Percentiles rank a stretch among this genome's conserved stretches.
phyloP scores from a whole-genome alignment of 1,140 invertebrate genomes.

The Ceratoteleas bidentatus region DNA sequence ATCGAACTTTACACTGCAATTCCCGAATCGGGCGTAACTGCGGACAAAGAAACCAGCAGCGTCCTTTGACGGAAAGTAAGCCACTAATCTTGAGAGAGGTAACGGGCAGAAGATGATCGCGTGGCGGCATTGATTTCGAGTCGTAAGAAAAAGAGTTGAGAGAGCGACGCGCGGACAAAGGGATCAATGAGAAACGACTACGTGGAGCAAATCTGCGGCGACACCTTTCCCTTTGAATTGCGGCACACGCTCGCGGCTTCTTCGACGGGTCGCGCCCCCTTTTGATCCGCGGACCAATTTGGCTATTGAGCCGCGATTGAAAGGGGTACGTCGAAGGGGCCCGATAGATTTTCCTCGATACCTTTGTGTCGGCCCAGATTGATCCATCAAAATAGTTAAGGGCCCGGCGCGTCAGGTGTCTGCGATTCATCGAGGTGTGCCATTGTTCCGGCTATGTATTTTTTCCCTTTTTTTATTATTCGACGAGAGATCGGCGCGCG shows the following conservation, averaged over 20 bases:
- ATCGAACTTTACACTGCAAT: no score
- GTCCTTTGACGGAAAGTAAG: slow-evolving; percentile 14
- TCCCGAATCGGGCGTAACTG: no score
- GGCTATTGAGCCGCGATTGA: slow-evolving; percentile 77
- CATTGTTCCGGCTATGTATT: slow-evolving; percentile 53
- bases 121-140: slow-evolving; percentile 66
- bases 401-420: slow-evolving; percentile 59
- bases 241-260: slow-evolving; percentile 66
- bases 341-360: slow-evolving; percentile 72
- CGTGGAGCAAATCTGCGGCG: slow-evolving; percentile 75
- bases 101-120: slow-evolving; percentile 55
- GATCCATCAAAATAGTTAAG: slow-evolving; percentile 79
- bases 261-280: slow-evolving; percentile 42
- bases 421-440: slow-evolving; percentile 48
- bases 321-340: slow-evolving; percentile 59
- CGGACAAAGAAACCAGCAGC: no score
- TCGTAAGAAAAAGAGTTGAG: slow-evolving; percentile 54
- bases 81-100: slow-evolving; percentile 21
- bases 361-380: slow-evolving; percentile 74
- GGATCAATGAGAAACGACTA: slow-evolving; percentile 65
- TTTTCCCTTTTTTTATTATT: slow-evolving; percentile 9
- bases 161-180: slow-evolving; percentile 31
- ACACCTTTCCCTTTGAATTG: slow-evolving; percentile 72
- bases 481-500: slow-evolving; percentile 17
- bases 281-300: slow-evolving; percentile 76